A percentile compares a stretch with the other conserved stretches of the same genome.
These are phyloP conservation scores for Microctonus aethiopoides DNA, from an alignment of 2,888 invertebrate species.

Conservation along the genomic window DNA sequence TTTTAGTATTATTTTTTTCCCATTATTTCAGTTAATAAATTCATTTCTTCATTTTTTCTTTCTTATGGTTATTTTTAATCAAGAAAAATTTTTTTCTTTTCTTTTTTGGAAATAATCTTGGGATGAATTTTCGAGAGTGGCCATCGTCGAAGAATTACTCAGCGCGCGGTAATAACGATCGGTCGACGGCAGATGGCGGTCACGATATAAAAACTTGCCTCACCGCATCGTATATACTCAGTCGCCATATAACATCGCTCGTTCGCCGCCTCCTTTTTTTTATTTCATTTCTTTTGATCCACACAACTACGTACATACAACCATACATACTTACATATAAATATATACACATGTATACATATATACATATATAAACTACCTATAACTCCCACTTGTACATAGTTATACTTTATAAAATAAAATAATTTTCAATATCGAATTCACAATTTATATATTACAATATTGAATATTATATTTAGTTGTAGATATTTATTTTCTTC, in stretches of 20 bases:
- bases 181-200: conserved; percentile 61
- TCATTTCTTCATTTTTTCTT: background rate
- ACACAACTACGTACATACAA: background rate
- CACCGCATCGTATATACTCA: conserved; percentile 42
- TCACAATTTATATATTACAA: background rate
- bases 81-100: too few relatives aligned
- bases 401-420: background rate
- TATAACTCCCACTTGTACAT: too few relatives aligned
- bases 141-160: conserved; percentile 55
- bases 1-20: background rate
- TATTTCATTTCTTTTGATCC: background rate
- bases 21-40: too few relatives aligned
- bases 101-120: background rate
- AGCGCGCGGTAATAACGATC: conserved; percentile 65
- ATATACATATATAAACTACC: too few relatives aligned
- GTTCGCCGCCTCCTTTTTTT: conserved; percentile 18
- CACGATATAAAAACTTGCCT: conserved; percentile 64
- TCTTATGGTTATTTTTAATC: background rate
- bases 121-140: conserved; percentile 6
- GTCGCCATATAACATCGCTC: conserved; percentile 57
- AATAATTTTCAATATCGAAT: background rate
- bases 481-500: conserved; percentile 23
- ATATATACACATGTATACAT: too few relatives aligned
- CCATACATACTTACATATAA: background rate
- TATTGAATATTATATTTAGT: background rate